These are phyloP conservation scores for Echeneis naucrates DNA, from an alignment of 2,797 vertebrate genomes.

Conservation along the genomic window DNA sequence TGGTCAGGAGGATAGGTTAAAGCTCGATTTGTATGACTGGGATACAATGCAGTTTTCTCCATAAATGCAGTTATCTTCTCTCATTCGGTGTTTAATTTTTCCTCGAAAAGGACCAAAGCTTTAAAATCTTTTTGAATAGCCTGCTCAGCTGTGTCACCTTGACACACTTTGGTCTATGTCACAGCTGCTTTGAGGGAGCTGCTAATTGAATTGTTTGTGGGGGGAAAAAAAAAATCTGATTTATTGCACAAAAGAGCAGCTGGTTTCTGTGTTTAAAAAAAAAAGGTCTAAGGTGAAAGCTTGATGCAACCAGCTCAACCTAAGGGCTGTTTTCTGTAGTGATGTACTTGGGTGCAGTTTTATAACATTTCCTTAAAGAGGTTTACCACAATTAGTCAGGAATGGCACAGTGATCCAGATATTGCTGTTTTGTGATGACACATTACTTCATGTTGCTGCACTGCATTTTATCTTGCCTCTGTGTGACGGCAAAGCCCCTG, in stretches of 20 bases:
- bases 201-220: conserved; percentile 76
- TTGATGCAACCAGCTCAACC: conserved; percentile 20
- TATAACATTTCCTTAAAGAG: background rate
- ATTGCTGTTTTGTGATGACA: conserved; percentile 30
- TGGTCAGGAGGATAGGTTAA: conserved; percentile 32
- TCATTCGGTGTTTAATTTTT: conserved; percentile 15
- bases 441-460: conserved; percentile 34
- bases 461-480: conserved; percentile 49
- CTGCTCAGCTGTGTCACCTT: conserved; percentile 73
- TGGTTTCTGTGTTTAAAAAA: conserved; percentile 60
- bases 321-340: background rate
- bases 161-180: conserved; percentile 70
- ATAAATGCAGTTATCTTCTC: conserved; percentile 15
- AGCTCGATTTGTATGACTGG: conserved; percentile 12
- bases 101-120: conserved; percentile 40
- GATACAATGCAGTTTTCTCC: background rate
- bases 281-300: conserved; percentile 64
- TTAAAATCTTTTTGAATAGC: conserved; percentile 53
- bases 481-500: conserved; percentile 50
- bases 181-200: conserved; percentile 61
- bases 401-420: conserved; percentile 4
- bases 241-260: conserved; percentile 64
- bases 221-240: conserved; percentile 67
- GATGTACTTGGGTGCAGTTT: background rate
- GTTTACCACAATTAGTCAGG: background rate